Evolutionary conservation across 64 coral and sea anemone genomes (phyloP), one percentile per base, ranked within the genome.

Genomic region (Trachythela sp.): DNA sequence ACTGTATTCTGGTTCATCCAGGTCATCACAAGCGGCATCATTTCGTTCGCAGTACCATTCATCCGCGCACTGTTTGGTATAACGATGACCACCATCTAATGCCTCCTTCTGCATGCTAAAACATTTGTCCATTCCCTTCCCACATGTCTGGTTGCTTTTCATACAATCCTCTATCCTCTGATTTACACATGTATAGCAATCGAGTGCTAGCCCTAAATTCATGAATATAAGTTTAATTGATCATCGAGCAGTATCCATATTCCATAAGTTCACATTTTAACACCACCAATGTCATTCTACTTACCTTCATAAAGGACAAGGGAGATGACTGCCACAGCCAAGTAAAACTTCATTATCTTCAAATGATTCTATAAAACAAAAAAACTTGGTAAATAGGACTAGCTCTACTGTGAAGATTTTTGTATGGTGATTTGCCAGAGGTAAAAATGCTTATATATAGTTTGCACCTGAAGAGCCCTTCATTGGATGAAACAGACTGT

Each of bases 151-250:
- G 75, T 80, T 80, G 31, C 37, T 80, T 20, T 39, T 80, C 33
- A 80, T 0, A 80, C 75, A 80, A 10, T 80, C 75, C 4, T 80
- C 31, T 17, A 80, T 1, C 17, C 9, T 35, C 35, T 18, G 27
- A 80, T 80, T 80, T 22, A 80, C 13, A 80, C 75, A 80, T 29
- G 75, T 80, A 80, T 80, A 80, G 37, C 75, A 80, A 30, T 38
- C 35, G 31, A 80, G 37, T 80, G 75, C 31, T 8, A 80, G 30
- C 37, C 2, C 75, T 80, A 80, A 35, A 80, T 15, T 9, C 1
- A 80, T 11, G 11, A 45, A 45, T 45, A 45, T 45, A 45, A 6
- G 42, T 45, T 45, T 45, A 45, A 6, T 45, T n/a, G n/a, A n/a
- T n/a, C n/a, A n/a, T n/a, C n/a, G n/a, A n/a, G n/a, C n/a, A n/a